Base-by-base conservation (phyloP, 2,888 invertebrate genomes). In the Pollenia angustigena region DNA sequence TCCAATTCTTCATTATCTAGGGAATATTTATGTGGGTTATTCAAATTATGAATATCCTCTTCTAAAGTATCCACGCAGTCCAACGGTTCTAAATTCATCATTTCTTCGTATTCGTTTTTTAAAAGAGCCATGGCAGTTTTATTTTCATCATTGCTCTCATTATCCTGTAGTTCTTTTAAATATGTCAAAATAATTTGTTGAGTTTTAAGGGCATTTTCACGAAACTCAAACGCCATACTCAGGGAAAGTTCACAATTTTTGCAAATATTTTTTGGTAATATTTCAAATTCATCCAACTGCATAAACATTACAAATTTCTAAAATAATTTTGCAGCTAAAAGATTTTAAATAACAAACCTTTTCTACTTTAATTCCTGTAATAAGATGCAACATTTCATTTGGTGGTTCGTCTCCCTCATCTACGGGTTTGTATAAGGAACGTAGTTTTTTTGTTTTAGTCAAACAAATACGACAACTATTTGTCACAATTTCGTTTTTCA, bases 211-310 rank as follows among this genome's bases (percentile, higher is more conserved):
- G 92, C 93, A 87, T 90, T 91, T 54, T 89, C 90, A 0, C 92
- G 92, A 64, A 93, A 92, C 82, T 92, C 90, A 78, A 89, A 93
- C 1, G 92, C 92, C 90, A 93, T 90, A 72, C 90, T 93, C 0
- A 92, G 89, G 12, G 92, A 90, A 7, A 92, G 88, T 75, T 92
- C 92, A 88, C 92, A 92, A 12, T 89, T 88, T 76, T 90, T 91
- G 69, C 92, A 92, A 74, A 92, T 93, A 14, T 89, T 89, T 48
- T 91, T 90, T 8, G 92, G 92, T n/a, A 92, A 88, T 44, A 88
- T 88, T 11, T 90, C 90, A 46, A 89, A 88, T 4, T 89, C 89
- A 81, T 90, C 69, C 12, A 69, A 18, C 88, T 87, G 46, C 1
- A 75, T 68, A 12, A 12, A 68, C 10, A 32, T 68, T 9, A 74